Evolutionary conservation across 2,113 vertebrate species (phyloP).

Genomic region (Todiramphus chloris): DNA sequence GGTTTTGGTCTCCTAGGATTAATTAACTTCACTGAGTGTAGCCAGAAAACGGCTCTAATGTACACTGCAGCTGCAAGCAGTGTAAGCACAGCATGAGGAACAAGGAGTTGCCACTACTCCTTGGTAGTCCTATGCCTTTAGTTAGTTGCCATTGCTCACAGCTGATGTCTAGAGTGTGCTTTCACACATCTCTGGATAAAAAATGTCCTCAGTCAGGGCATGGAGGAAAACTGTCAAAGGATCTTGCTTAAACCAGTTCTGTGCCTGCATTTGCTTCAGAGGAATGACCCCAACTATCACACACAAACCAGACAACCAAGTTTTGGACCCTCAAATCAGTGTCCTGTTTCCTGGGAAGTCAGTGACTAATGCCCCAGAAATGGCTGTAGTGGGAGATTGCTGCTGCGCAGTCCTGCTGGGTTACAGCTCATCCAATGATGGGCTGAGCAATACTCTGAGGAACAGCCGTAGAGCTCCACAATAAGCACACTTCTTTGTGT

Average conservation of each 20-base stretch:
- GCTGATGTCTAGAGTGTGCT: not conserved
- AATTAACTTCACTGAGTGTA: not conserved
- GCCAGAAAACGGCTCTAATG: not conserved
- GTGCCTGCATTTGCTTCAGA: not conserved
- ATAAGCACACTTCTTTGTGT: not conserved
- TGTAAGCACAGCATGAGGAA: not conserved
- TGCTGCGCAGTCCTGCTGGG: not conserved
- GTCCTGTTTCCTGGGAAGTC: not conserved
- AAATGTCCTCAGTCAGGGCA: not conserved
- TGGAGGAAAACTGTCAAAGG: not conserved
- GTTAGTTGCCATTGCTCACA: not conserved
- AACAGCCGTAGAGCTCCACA: not conserved
- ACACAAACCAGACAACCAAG: not conserved
- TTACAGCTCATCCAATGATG: not conserved
- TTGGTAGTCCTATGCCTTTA: not conserved
- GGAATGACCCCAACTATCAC: fast-evolving
- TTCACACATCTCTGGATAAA: not conserved
- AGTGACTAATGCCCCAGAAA: slow-evolving; percentile 36
- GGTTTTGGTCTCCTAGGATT: not conserved
- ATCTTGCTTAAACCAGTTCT: not conserved
- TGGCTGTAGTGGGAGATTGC: not conserved
- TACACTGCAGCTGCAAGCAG: not conserved
- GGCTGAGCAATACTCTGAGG: not conserved
- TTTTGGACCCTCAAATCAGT: not conserved
- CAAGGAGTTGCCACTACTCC: not conserved